Conservation (phyloP, 1,140 invertebrate genomes). For the Zaprionus taronus region DNA sequence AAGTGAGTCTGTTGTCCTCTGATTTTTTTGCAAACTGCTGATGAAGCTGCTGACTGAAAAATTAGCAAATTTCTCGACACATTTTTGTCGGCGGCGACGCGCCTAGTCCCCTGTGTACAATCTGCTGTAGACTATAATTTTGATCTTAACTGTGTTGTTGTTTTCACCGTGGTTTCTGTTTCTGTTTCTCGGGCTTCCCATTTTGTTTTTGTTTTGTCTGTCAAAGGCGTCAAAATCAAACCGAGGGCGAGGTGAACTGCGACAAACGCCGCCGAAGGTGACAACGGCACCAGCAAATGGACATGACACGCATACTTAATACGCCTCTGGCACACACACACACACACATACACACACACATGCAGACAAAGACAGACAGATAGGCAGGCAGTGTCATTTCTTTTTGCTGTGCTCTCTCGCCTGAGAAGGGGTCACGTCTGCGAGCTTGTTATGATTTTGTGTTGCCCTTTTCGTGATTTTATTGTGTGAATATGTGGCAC, state of each 20-base stretch:
- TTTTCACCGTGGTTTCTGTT: constrained; percentile 42
- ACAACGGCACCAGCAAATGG: constrained; percentile 69
- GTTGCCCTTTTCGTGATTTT: constrained; percentile 70
- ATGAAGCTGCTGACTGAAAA: constrained; percentile 63
- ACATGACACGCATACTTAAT: constrained; percentile 80
- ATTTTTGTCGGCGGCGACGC: constrained; percentile 25
- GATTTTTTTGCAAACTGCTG: constrained; percentile 50
- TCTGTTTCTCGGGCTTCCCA: background rate
- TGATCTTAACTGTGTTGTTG: constrained; percentile 49
- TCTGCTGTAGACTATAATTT: constrained; percentile 17
- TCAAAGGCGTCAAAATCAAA: constrained; percentile 36
- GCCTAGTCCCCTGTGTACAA: constrained; percentile 65
- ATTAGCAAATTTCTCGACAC: constrained; percentile 7
- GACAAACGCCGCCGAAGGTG: constrained; percentile 67
- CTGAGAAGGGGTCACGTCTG: constrained; percentile 29
- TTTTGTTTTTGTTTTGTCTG: constrained; percentile 34
- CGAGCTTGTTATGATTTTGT: constrained; percentile 72
- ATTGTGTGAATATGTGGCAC: constrained; percentile 77
- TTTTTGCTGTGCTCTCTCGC: constrained; percentile 21
- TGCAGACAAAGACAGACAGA: background rate
- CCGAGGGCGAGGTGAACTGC: constrained; percentile 54
- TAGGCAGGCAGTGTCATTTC: background rate
- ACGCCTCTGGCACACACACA: constrained; percentile 19
- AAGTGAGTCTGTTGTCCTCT: constrained; percentile 35
- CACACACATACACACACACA: background rate